Evolutionary conservation across 2,113 vertebrate genomes (phyloP), one percentile per base, ranked within the genome.

Genomic region (Brachyhypopomus gauderio): DNA sequence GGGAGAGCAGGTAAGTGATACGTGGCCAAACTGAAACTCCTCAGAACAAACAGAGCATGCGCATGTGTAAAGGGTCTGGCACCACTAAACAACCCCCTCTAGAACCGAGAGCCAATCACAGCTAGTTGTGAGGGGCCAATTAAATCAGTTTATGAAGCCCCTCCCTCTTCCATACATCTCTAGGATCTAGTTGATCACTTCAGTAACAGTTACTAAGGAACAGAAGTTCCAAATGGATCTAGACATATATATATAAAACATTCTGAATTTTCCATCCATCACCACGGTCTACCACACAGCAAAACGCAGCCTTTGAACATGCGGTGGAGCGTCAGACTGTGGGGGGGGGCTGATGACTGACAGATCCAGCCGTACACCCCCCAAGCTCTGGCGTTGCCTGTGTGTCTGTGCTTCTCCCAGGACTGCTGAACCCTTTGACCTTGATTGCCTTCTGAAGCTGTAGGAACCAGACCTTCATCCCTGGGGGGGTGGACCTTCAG

Each of bases 181-280:
- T 77, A 75, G 30, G 67, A 58, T 86, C 79, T 84, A 80, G 71
- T 59, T 83, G 60, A 69, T 72, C 77, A 69, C 56, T 75, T 82
- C 52, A 71, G 80, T 72, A 83, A 87, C 52, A 4, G 41, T 81
- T 70, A 83, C 70, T 87, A 66, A 62, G 55, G 41, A 79, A 12
- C 52, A 25, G 41, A 27, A 4, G 2, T 58, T 81, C 52, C 3
- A 27, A 38, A 36, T 48, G 30, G 20, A 12, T 63, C 27, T 7
- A 67, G 14, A 17, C 9, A 52, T 52, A 45, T 45, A 12, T 14
- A 19, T 20, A 67, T 19, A 4, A 17, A 67, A 55, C 34, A 72
- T 17, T 56, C 67, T 45, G 55, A 62, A 79, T 71, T 41, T 27
- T 45, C 34, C n/a, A 14, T 45, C 36, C 19, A 22, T 71, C 6